Percentiles rank a stretch among this genome's conserved stretches.
These are phyloP conservation scores for Chloroceryle aenea DNA, from an alignment of 2,113 vertebrate genomes.

Conservation along the genomic window DNA sequence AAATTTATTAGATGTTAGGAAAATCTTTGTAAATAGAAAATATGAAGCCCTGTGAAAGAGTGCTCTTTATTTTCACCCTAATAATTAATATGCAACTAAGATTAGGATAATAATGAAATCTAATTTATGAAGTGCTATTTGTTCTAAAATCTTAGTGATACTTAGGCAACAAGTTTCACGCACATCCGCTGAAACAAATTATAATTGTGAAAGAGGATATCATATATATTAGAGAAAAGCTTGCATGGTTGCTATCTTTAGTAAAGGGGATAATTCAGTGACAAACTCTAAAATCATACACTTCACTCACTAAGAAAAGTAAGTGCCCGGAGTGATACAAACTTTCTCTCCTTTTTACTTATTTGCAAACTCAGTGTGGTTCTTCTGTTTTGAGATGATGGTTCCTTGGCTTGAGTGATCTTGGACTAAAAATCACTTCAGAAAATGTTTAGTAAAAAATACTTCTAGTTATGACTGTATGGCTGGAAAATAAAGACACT, in stretches of 20 bases:
- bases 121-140: slow-evolving; percentile 66
- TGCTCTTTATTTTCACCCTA: slow-evolving; percentile 61
- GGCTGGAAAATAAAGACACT: background rate
- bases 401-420: background rate
- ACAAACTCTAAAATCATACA: slow-evolving; percentile 32
- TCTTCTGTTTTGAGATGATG: background rate
- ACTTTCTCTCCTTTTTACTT: background rate
- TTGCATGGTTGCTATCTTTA: background rate
- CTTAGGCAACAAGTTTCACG: slow-evolving; percentile 45
- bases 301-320: slow-evolving; percentile 28
- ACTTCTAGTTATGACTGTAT: background rate
- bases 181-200: slow-evolving; percentile 51
- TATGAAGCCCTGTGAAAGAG: slow-evolving; percentile 69
- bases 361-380: background rate
- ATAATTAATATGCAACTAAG: slow-evolving; percentile 64
- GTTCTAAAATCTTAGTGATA: slow-evolving; percentile 18
- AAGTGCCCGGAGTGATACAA: background rate
- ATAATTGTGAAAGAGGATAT: slow-evolving; percentile 13
- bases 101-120: slow-evolving; percentile 44
- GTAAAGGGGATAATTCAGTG: background rate
- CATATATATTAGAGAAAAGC: slow-evolving; percentile 25
- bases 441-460: background rate
- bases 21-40: slow-evolving; percentile 77
- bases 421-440: background rate
- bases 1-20: slow-evolving; percentile 72